Conservation (phyloP, 2,888 invertebrate genomes). For the Drosophila barbarae region DNA sequence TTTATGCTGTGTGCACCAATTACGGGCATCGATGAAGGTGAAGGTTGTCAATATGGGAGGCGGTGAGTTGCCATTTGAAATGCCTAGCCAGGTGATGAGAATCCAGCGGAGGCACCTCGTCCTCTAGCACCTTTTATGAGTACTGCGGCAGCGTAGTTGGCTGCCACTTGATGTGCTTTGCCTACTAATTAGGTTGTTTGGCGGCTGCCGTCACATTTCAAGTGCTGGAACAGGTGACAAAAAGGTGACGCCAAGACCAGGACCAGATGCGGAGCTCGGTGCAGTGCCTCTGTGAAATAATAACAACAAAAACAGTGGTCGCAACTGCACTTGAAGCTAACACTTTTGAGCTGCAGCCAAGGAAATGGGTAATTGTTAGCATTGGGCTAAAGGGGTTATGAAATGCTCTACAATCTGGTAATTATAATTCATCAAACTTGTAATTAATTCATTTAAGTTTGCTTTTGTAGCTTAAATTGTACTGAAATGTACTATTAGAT, state of each 20-base stretch:
- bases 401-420: slow-evolving; percentile 12
- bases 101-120: slow-evolving; percentile 3
- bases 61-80: slow-evolving; percentile 49
- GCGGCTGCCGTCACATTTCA: slow-evolving; percentile 54
- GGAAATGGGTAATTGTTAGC: slow-evolving; percentile 10
- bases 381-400: neutral
- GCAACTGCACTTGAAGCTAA: slow-evolving; percentile 55
- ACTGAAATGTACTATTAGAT: neutral
- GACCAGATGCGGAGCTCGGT: slow-evolving; percentile 25
- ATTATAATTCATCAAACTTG: neutral
- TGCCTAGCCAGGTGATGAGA: slow-evolving; percentile 30
- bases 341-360: slow-evolving; percentile 51
- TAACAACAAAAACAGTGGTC: slow-evolving; percentile 27
- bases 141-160: slow-evolving; percentile 62
- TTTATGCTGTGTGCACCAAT: slow-evolving; percentile 60
- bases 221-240: slow-evolving; percentile 67
- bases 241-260: slow-evolving; percentile 36
- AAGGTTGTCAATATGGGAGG: slow-evolving; percentile 69
- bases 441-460: neutral
- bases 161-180: slow-evolving; percentile 72
- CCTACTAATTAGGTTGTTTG: slow-evolving; percentile 73
- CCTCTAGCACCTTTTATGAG: slow-evolving; percentile 31
- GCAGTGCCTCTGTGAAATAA: slow-evolving; percentile 5
- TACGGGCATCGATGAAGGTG: slow-evolving; percentile 71
- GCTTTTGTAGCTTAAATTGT: neutral